Base-by-base conservation (phyloP, 2,113 vertebrate species). In the Sturnira hondurensis region DNA sequence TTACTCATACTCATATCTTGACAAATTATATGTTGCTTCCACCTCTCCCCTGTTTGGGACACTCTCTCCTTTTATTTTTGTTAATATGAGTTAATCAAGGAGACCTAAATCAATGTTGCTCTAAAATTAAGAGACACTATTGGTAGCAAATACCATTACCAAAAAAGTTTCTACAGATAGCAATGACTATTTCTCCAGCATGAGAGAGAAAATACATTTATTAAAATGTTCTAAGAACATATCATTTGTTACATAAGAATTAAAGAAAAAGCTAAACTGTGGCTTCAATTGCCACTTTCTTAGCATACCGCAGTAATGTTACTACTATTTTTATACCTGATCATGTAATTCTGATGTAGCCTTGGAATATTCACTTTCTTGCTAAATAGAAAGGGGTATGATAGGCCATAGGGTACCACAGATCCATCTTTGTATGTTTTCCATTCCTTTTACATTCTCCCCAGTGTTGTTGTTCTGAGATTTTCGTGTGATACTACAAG, bases 401-500 rank as follows among this genome's bases (percentile, higher is more conserved):
- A 84, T 38, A 61, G 70, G 3, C 85, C 31, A 61, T 50, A 28
- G 61, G 68, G 11, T 43, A 63, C 13, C 56, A 61, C 36, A 28
- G 28, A 70, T 83, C 77, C 43, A 43, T 89, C 70, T 84, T 73
- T 73, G 52, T 45, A 45, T 71, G 22, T 56, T 82, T 89, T 54
- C 45, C 26, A 89, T 92, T 92, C 28, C 54, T 81, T 81, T 65
- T 63, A 36, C 24, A 85, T 90, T 94, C 33, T 76, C 70, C 86
- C 28, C 45, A 78, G 28, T 84, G 43, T 80, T 92, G 31, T 87
- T 89, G 45, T 90, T 76, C 36, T 90, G 47, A 89, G 63, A 86
- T 95, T 95, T 94, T 73, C 83, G 15, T 86, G 52, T 95, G 84
- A 78, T 78, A 73, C 47, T 87, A 19, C 28, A 77, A 91, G 38